Evolutionary conservation across 2,113 vertebrate genomes (phyloP), one percentile per base, ranked within the genome.

Genomic region (Sterrhoptilus dennistouni): DNA sequence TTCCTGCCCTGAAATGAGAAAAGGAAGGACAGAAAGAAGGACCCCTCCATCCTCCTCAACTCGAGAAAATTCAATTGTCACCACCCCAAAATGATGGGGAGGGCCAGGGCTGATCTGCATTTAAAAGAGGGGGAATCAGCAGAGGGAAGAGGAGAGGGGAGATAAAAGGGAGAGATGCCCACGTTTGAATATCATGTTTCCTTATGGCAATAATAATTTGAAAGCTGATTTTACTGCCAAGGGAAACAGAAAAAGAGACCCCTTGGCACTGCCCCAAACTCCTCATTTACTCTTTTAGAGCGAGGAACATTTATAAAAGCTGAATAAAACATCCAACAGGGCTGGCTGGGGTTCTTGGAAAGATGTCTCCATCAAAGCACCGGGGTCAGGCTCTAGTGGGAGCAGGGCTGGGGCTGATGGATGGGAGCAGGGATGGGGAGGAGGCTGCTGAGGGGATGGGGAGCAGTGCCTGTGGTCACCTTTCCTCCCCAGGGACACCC

Each of bases 161-260:
- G 63, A 94, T 91, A 57, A 95, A 95, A 95, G 78, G 36, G 42
- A 95, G 49, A 92, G 42, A 35, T 52, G 9, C 20, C 16, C 3
- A 20, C 25, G 50, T 97, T 96, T 92, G 83, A 92, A 84, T 94
- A 44, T 56, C 61, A 36, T 45, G 64, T 91, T 75, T 95, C 78
- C 90, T 92, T 49, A 68, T 35, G 89, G 92, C 76, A 91, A 83
- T 69, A 86, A 88, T 86, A 14, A 75, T 93, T 94, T 89, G 90
- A 96, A 94, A 94, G 87, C 85, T 86, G 80, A 64, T 95, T 91
- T 81, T 78, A 70, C 57, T 86, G 91, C 90, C 89, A 72, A 83
- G 57, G 90, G 88, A 90, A 95, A 97, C 38, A 93, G 61, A 85
- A 35, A 63, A 64, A 65, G 71, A 89, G 42, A 81, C 89, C 94